Percentiles rank a stretch among this genome's conserved stretches.
phyloP scores from a whole-genome alignment of 1,140 invertebrate species.

The Aplysia californica region DNA sequence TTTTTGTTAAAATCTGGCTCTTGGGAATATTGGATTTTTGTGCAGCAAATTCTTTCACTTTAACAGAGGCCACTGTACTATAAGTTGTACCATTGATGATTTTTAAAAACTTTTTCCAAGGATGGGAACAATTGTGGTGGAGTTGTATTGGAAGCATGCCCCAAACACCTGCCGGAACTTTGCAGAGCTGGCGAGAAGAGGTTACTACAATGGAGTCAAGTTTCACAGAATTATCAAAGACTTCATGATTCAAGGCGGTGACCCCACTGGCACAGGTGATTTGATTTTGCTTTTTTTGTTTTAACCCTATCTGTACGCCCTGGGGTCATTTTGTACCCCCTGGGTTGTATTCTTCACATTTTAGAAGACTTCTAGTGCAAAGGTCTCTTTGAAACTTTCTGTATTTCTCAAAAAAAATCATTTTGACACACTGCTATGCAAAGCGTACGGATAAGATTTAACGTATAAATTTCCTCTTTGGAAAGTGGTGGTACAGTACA shows the following conservation, averaged over 20 bases:
- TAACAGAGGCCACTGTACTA: background rate
- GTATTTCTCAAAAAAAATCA: no score
- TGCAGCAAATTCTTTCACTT: background rate
- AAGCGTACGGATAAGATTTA: no score
- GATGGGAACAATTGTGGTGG: slow-evolving; percentile 92
- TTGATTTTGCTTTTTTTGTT: slow-evolving; percentile 3
- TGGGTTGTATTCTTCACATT: no score
- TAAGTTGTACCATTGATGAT: background rate
- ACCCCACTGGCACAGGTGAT: slow-evolving; percentile 88
- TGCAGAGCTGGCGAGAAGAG: slow-evolving; percentile 89
- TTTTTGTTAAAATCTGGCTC: background rate
- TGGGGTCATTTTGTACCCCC: no score
- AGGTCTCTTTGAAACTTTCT: no score
- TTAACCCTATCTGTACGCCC: no score
- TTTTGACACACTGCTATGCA: no score
- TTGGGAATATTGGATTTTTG: background rate
- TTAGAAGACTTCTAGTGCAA: no score
- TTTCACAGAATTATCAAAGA: slow-evolving; percentile 97
- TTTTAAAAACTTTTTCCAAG: slow-evolving; percentile 70
- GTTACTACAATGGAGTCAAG: slow-evolving; percentile 96
- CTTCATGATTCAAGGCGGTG: slow-evolving; percentile 93
- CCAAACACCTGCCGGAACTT: slow-evolving; percentile 97
- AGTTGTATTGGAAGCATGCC: slow-evolving; percentile 98
- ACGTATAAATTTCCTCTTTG: no score
- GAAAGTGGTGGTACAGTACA: no score